These are phyloP conservation scores for Anthoscopus minutus DNA, from an alignment of 2,113 vertebrate species.

Conservation along the genomic window DNA sequence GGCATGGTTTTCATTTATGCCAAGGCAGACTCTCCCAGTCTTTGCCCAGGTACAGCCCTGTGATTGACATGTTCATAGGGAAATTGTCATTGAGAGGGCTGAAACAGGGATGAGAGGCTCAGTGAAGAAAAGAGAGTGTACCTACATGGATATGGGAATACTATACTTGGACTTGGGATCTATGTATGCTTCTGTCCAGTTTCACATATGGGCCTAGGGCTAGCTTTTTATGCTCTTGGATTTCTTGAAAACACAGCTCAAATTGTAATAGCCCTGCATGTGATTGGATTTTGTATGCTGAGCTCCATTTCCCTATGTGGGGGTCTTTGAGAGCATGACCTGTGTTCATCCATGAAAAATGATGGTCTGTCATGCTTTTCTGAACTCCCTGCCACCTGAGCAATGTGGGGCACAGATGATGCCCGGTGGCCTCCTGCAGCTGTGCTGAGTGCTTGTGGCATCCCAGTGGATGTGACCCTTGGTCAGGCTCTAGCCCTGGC, in stretches of 20 bases:
- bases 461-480: not conserved
- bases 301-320: not conserved
- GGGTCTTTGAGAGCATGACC: not conserved
- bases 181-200: not conserved
- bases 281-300: not conserved
- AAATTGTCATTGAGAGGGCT: not conserved
- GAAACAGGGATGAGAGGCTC: not conserved
- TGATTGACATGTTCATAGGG: not conserved
- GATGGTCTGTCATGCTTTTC: not conserved
- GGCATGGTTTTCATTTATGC: not conserved
- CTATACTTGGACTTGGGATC: not conserved
- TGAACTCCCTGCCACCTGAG: not conserved
- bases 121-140: not conserved
- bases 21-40: not conserved
- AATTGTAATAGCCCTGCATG: not conserved
- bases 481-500: not conserved
- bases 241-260: not conserved
- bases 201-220: not conserved
- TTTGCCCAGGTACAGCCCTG: not conserved
- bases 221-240: not conserved
- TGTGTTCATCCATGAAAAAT: not conserved
- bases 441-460: not conserved
- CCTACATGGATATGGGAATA: not conserved
- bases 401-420: accelerated
- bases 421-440: accelerated